These are phyloP conservation scores for Enteromius thamalakanensis DNA, from an alignment of 2,797 vertebrate species.

Conservation along the genomic window DNA sequence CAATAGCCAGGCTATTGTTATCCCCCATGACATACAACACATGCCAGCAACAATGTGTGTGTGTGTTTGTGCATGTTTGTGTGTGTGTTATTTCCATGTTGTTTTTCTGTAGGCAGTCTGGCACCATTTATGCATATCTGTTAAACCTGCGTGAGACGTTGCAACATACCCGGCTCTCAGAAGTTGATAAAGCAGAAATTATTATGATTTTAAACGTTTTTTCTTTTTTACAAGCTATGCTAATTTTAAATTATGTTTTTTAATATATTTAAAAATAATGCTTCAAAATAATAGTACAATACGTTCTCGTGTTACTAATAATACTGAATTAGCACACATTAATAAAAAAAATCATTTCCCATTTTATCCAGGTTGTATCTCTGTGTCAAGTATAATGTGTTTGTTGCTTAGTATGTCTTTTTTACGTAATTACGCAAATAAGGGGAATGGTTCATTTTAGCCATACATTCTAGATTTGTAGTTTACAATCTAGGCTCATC, in stretches of 20 bases:
- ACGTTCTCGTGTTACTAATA: neutral
- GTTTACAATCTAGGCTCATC: neutral
- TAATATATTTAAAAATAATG: neutral
- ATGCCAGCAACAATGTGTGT: conserved; percentile 60
- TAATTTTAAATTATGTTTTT: no score
- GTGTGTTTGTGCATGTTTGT: neutral
- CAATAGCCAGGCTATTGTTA: conserved; percentile 78
- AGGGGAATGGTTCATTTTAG: neutral
- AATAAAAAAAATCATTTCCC: neutral
- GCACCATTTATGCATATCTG: conserved; percentile 1
- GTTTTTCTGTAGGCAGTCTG: conserved; percentile 9
- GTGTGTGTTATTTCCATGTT: neutral
- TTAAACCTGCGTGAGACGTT: neutral
- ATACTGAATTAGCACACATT: neutral
- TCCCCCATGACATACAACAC: conserved; percentile 61
- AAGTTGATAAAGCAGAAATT: neutral
- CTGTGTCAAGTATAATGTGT: no score
- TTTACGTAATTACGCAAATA: neutral
- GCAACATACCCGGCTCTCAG: neutral
- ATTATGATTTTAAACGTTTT: neutral
- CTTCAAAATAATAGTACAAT: neutral
- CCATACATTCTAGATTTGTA: neutral
- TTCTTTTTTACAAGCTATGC: no score
- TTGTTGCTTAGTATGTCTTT: no score
- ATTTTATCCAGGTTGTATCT: neutral